These are phyloP conservation scores for Neomorphus geoffroyi DNA, from an alignment of 2,797 vertebrate genomes.

Conservation along the genomic window DNA sequence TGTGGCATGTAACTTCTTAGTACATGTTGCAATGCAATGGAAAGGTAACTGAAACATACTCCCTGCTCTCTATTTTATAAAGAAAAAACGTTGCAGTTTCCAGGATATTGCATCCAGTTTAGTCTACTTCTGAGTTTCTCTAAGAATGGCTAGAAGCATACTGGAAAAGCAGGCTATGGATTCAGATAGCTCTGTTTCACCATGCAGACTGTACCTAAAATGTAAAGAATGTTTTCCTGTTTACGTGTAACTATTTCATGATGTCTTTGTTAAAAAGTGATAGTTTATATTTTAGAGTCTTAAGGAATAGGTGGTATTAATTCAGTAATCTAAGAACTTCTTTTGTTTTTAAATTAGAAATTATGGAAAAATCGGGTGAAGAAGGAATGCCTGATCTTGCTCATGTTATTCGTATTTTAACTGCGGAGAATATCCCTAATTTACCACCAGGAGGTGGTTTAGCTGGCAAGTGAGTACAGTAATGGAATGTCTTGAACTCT, in stretches of 20 bases:
- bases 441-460: conserved; percentile 98
- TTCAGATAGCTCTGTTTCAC: background rate
- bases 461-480: conserved; percentile 93
- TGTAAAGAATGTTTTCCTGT: background rate
- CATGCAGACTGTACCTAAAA: background rate
- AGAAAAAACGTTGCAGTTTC: background rate
- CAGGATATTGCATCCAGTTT: background rate
- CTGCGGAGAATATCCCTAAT: conserved; percentile 92
- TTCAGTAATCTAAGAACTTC: conserved; percentile 40
- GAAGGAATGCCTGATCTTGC: conserved; percentile 95
- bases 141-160: background rate
- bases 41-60: background rate
- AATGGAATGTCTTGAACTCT: background rate
- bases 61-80: background rate
- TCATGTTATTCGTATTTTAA: conserved; percentile 94
- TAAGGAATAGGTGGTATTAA: background rate
- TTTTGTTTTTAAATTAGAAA: conserved; percentile 81
- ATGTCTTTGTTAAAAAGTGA: background rate
- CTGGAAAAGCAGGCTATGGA: background rate
- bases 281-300: background rate
- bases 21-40: background rate
- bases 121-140: background rate
- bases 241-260: background rate
- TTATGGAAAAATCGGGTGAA: conserved; percentile 90
- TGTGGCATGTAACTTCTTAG: background rate